Evolutionary conservation across 2,888 invertebrate genomes (phyloP).

Genomic region (Eurytoma californica): DNA sequence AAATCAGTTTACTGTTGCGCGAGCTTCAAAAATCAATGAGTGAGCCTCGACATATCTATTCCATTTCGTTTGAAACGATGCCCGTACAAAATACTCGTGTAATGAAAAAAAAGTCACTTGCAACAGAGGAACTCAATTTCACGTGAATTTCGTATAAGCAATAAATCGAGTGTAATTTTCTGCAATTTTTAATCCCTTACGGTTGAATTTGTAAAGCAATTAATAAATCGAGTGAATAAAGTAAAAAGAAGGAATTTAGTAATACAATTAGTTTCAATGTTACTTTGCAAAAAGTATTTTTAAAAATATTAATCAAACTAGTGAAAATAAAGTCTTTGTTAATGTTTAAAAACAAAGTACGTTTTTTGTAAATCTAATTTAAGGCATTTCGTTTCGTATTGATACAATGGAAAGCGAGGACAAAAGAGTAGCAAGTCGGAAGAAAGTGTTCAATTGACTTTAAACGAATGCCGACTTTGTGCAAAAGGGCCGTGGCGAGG

Average conservation of each 20-base stretch:
- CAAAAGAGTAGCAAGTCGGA: neutral
- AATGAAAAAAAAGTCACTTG: neutral
- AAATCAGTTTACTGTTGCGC: conserved; percentile 12
- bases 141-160: neutral
- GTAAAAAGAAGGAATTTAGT: neutral
- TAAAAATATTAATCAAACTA: neutral
- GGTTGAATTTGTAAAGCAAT: neutral
- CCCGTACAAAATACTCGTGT: neutral
- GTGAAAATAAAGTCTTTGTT: neutral
- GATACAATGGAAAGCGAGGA: neutral
- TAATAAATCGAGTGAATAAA: neutral
- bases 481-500: neutral
- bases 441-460: conserved; percentile 11
- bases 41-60: conserved; percentile 7
- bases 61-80: conserved; percentile 3
- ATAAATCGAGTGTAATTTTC: conserved; percentile 3
- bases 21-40: neutral
- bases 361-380: neutral
- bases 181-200: neutral
- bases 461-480: conserved; percentile 11
- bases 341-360: neutral
- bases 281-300: too few relatives aligned
- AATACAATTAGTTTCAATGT: too few relatives aligned
- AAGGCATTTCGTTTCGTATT: neutral
- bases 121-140: neutral